Conservation (phyloP, 1,140 invertebrate genomes). For the Oreohelix idahoensis region DNA sequence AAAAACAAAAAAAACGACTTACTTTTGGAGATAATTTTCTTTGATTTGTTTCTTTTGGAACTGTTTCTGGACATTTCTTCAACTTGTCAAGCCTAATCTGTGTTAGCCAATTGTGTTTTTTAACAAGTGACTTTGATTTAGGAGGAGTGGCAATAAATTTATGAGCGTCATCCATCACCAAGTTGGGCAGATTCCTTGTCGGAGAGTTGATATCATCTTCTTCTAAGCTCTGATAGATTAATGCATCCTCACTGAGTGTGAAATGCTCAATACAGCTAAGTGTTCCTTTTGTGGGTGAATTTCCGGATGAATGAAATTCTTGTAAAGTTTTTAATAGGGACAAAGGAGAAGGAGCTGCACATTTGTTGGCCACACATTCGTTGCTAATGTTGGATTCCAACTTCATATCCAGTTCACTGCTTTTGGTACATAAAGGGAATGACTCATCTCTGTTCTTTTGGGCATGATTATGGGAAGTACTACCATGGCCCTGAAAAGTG, state of each 20-base stretch:
- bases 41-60: constrained; percentile 21
- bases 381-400: not conserved
- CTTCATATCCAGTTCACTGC: not conserved
- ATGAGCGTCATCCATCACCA: constrained; percentile 50
- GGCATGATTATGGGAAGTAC: not conserved
- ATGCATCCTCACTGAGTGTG: too few species aligned
- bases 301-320: too few species aligned
- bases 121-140: constrained; percentile 27
- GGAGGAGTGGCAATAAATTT: constrained; percentile 19
- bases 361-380: not conserved
- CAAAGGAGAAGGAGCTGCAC: too few species aligned
- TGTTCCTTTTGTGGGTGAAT: too few species aligned
- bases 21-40: not conserved
- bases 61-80: constrained; percentile 10
- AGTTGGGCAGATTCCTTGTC: constrained; percentile 80
- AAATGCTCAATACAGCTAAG: too few species aligned
- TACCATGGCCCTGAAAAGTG: not conserved
- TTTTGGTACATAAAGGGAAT: not conserved
- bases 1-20: not conserved
- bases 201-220: constrained; percentile 74
- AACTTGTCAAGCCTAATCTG: constrained; percentile 41
- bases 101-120: constrained; percentile 41
- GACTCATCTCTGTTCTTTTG: not conserved
- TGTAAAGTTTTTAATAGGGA: too few species aligned
- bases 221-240: not conserved